phyloP scores from a whole-genome alignment of 2,888 invertebrate species.

The Leistus spinibarbis region DNA sequence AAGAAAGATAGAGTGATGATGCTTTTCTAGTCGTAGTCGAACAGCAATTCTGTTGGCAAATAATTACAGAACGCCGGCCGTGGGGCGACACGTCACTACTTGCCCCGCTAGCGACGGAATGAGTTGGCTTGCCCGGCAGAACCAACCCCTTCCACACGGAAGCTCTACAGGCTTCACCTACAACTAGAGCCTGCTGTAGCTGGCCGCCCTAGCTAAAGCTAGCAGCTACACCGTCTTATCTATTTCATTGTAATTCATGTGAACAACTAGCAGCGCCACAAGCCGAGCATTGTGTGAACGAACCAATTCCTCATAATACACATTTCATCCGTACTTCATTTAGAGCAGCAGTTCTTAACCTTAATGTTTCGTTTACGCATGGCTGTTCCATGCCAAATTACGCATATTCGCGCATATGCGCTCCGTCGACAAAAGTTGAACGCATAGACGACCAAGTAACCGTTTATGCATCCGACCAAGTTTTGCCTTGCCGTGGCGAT shows the following conservation, averaged over 20 bases:
- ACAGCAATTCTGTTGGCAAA: constrained; percentile 5
- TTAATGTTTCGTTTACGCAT: too few species aligned
- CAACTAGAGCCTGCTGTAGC: neutral
- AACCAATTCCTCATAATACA: neutral
- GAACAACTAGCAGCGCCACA: neutral
- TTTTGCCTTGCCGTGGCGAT: too few species aligned
- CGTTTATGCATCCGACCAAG: too few species aligned
- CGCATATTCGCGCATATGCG: too few species aligned
- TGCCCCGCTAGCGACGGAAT: neutral
- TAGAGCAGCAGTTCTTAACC: too few species aligned
- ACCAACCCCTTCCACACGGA: neutral
- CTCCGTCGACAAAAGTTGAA: too few species aligned
- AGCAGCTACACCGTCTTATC: neutral
- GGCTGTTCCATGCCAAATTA: too few species aligned
- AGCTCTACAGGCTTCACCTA: neutral
- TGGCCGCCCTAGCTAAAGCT: too few species aligned
- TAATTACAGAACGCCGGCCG: constrained; percentile 6
- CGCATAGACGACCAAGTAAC: too few species aligned
- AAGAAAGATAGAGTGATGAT: neutral
- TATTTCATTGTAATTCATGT: neutral
- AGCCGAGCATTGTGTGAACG: neutral
- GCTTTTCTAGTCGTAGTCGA: neutral
- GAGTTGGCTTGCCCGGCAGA: neutral
- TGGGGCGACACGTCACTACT: neutral
- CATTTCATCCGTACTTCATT: neutral